A percentile compares a stretch with the other conserved stretches of the same genome.
phyloP scores from a whole-genome alignment of 1,140 invertebrate genomes.

The Eueides isabella region DNA sequence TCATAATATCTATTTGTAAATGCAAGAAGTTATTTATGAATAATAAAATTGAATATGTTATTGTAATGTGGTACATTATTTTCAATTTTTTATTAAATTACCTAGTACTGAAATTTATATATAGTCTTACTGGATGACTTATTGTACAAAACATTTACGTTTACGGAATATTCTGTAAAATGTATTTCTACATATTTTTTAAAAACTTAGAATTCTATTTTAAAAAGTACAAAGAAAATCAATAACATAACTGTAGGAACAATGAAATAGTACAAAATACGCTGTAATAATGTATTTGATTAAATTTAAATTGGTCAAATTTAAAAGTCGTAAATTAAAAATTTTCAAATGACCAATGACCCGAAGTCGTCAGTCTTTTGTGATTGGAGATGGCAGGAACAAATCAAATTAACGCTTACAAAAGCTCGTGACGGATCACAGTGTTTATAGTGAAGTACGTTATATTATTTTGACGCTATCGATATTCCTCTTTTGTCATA shows the following conservation, averaged over 20 bases:
- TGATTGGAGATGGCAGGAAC: constrained; percentile 52
- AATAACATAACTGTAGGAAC: too few species aligned
- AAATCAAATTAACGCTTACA: constrained; percentile 67
- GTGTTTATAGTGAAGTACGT: not conserved
- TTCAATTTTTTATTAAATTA: not conserved
- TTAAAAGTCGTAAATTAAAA: constrained; percentile 71
- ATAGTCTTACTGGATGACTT: not conserved
- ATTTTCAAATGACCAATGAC: constrained; percentile 69
- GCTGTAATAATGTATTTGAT: not conserved
- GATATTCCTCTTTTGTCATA: too few species aligned
- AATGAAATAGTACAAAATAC: too few species aligned
- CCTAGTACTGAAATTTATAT: not conserved
- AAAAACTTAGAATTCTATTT: too few species aligned
- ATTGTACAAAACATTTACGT: not conserved
- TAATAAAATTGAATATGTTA: not conserved
- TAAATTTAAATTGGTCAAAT: constrained; percentile 62
- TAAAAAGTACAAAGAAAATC: too few species aligned
- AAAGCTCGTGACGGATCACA: constrained; percentile 30
- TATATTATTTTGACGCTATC: not conserved
- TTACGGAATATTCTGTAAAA: not conserved
- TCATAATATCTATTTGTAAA: constrained; percentile 11
- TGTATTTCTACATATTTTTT: too few species aligned
- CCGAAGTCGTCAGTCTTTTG: constrained; percentile 45
- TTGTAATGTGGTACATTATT: not conserved
- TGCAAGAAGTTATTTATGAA: constrained; percentile 17